Percentiles rank a stretch among this genome's conserved stretches.
phyloP scores from a whole-genome alignment of 2,113 vertebrate genomes.

The Ochotona curzoniae region DNA sequence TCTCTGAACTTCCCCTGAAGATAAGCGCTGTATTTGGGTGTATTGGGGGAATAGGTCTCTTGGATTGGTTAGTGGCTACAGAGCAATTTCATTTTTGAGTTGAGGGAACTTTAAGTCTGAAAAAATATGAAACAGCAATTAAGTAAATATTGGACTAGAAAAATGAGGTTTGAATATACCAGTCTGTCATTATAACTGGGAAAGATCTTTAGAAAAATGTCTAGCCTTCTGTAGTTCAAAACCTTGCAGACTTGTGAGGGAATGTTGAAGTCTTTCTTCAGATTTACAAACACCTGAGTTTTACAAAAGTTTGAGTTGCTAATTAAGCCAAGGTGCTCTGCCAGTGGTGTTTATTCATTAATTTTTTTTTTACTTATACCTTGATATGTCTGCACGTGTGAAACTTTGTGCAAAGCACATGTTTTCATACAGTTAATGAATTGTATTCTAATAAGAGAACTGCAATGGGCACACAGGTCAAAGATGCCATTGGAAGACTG shows the following conservation, averaged over 20 bases:
- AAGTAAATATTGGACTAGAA: conserved; percentile 40
- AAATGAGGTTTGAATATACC: conserved; percentile 18
- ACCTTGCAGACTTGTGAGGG: neutral
- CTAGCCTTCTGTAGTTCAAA: neutral
- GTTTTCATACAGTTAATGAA: neutral
- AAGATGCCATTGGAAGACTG: neutral
- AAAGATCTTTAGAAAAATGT: neutral
- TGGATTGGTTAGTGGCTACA: neutral
- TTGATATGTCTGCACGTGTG: neutral
- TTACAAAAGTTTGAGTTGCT: neutral
- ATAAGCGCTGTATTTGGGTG: neutral
- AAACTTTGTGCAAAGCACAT: neutral
- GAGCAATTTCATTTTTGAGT: conserved; percentile 38
- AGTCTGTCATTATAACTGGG: neutral
- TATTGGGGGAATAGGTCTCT: neutral
- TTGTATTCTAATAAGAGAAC: neutral
- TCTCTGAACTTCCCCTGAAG: neutral
- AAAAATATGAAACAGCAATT: conserved; percentile 21
- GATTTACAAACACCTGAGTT: neutral
- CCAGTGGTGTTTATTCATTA: neutral
- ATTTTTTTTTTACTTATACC: neutral
- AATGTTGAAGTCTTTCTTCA: conserved; percentile 17
- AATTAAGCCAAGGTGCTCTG: conserved; percentile 20
- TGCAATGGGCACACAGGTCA: neutral
- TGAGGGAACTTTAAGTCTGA: neutral